phyloP scores from a whole-genome alignment of 2,797 vertebrate genomes.

The Thripadectes ignobilis region DNA sequence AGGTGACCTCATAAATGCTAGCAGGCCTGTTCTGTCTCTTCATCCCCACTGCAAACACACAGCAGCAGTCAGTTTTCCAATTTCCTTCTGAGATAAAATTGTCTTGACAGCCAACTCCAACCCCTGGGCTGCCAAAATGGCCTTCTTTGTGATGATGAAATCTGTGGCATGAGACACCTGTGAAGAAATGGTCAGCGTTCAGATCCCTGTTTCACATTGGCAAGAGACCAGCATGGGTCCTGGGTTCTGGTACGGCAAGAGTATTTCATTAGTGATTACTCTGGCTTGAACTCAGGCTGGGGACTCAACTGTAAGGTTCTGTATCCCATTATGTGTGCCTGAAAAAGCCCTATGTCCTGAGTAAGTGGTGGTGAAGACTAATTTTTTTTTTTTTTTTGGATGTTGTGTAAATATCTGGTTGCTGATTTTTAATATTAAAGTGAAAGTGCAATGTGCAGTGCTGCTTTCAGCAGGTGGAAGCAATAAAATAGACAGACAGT shows the following conservation, averaged over 20 bases:
- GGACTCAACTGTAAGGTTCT: background rate
- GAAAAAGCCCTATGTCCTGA: background rate
- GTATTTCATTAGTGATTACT: conserved; percentile 3
- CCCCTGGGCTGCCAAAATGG: background rate
- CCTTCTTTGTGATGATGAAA: background rate
- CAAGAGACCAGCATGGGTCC: background rate
- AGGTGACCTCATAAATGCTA: background rate
- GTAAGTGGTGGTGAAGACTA: conserved; percentile 8
- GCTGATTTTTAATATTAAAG: conserved; percentile 41
- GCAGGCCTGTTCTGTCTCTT: background rate
- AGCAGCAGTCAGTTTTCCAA: background rate
- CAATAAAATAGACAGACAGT: conserved; percentile 46
- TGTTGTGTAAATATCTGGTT: conserved; percentile 36
- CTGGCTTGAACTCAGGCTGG: background rate
- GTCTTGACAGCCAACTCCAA: background rate
- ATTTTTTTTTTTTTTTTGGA: background rate
- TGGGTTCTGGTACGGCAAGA: conserved; percentile 12
- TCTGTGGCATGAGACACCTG: background rate
- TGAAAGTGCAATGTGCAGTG: background rate
- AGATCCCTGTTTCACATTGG: background rate
- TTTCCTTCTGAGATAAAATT: background rate
- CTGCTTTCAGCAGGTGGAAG: conserved; percentile 42
- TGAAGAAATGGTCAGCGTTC: background rate
- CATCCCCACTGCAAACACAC: background rate
- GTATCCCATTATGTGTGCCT: background rate